A percentile compares a stretch with the other conserved stretches of the same genome.
Evolutionary conservation across 1,140 invertebrate species (phyloP).

Genomic region (Temnothorax curvispinosus): DNA sequence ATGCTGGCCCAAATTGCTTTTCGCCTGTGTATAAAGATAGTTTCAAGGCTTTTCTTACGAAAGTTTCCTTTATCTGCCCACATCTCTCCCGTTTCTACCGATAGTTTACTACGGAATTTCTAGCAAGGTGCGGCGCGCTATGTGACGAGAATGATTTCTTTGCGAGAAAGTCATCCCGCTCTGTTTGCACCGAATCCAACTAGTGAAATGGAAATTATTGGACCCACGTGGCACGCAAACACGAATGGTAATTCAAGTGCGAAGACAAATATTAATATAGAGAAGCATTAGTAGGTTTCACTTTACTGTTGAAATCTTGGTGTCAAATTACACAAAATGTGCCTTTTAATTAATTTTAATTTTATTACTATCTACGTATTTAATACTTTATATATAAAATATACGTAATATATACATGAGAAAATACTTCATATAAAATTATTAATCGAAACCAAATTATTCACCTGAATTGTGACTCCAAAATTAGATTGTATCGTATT

Average conservation of each 20-base stretch:
- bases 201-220: conserved; percentile 73
- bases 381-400: background rate
- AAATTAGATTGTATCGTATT: background rate
- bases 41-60: conserved; percentile 18
- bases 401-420: background rate
- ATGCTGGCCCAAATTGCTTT: conserved; percentile 21
- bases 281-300: background rate
- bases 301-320: background rate
- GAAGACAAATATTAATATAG: background rate
- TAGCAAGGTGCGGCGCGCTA: conserved; percentile 67
- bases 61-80: conserved; percentile 27
- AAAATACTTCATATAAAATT: background rate
- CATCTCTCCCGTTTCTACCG: conserved; percentile 38
- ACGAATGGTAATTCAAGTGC: conserved; percentile 26
- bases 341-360: background rate
- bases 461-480: background rate
- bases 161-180: conserved; percentile 69
- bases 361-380: background rate
- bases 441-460: background rate
- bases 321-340: background rate
- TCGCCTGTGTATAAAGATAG: background rate
- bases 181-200: conserved; percentile 66
- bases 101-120: conserved; percentile 71
- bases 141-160: conserved; percentile 75
- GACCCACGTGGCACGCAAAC: conserved; percentile 61